These are phyloP conservation scores for Sciaenops ocellatus DNA, from an alignment of 2,797 vertebrate species.

Conservation along the genomic window DNA sequence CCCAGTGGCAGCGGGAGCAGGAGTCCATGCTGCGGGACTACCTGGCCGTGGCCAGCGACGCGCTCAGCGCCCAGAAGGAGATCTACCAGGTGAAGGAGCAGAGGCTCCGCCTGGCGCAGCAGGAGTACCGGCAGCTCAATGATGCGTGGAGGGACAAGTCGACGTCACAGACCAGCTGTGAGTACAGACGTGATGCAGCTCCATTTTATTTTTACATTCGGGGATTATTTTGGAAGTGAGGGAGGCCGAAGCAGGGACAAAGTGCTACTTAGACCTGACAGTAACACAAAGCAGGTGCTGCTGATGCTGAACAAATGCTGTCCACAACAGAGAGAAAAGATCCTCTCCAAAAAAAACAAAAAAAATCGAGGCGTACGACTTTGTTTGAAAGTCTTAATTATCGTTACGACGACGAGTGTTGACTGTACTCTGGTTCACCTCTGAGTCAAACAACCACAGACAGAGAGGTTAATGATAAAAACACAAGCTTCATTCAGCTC, in stretches of 20 bases:
- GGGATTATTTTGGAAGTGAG: not conserved
- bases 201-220: not conserved
- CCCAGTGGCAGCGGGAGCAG: conserved; percentile 96
- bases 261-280: not conserved
- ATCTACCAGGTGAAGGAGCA: conserved; percentile 98
- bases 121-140: conserved; percentile 93
- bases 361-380: not conserved
- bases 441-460: not conserved
- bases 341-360: not conserved
- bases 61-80: conserved; percentile 94
- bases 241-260: not conserved
- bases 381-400: not conserved
- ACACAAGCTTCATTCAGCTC: not conserved
- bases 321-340: not conserved
- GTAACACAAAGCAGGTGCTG: not conserved
- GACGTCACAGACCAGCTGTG: conserved; percentile 95
- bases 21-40: conserved; percentile 97
- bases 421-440: not conserved
- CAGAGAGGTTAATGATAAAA: not conserved
- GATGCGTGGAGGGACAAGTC: conserved; percentile 95
- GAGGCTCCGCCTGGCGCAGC: conserved; percentile 94
- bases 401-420: too few species aligned
- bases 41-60: conserved; percentile 93
- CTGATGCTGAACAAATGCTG: not conserved
- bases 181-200: conserved; percentile 64